phyloP scores from a whole-genome alignment of 2,797 vertebrate species.

The Oryzias sinensis region DNA sequence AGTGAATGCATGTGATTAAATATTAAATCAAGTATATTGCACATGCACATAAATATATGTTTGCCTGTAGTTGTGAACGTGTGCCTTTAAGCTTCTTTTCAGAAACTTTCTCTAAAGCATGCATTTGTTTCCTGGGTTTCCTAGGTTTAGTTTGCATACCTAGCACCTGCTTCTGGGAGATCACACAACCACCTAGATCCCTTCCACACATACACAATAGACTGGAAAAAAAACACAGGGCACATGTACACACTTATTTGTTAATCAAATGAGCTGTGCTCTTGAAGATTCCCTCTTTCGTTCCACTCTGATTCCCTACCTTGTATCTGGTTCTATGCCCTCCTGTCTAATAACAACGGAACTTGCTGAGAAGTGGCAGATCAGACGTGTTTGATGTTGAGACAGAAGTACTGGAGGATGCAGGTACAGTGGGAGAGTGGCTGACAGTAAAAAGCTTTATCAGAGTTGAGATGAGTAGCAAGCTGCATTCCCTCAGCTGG shows the following conservation, averaged over 20 bases:
- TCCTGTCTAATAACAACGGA: constrained; percentile 55
- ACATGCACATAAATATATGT: constrained; percentile 14
- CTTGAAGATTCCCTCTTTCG: constrained; percentile 53
- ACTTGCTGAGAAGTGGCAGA: constrained; percentile 53
- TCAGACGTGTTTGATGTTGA: constrained; percentile 67
- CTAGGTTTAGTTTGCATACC: constrained; percentile 55
- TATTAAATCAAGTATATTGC: constrained; percentile 41
- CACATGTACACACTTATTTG: constrained; percentile 56
- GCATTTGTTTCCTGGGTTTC: constrained; percentile 51
- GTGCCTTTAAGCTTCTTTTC: constrained; percentile 41
- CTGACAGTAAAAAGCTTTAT: constrained; percentile 75
- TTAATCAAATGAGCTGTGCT: constrained; percentile 69
- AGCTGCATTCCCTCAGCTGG: constrained; percentile 58
- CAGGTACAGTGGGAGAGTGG: constrained; percentile 61
- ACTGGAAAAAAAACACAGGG: constrained; percentile 15
- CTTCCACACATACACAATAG: constrained; percentile 13
- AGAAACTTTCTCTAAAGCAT: constrained; percentile 46
- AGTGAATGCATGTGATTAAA: constrained; percentile 34
- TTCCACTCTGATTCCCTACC: constrained; percentile 32
- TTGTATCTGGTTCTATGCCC: constrained; percentile 43
- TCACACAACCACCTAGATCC: constrained; percentile 23
- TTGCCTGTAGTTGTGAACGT: constrained; percentile 7
- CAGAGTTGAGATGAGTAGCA: constrained; percentile 62
- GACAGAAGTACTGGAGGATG: constrained; percentile 64
- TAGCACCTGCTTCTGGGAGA: constrained; percentile 48